Conservation (phyloP, 2,797 vertebrate genomes). For the Varecia variegata region DNA sequence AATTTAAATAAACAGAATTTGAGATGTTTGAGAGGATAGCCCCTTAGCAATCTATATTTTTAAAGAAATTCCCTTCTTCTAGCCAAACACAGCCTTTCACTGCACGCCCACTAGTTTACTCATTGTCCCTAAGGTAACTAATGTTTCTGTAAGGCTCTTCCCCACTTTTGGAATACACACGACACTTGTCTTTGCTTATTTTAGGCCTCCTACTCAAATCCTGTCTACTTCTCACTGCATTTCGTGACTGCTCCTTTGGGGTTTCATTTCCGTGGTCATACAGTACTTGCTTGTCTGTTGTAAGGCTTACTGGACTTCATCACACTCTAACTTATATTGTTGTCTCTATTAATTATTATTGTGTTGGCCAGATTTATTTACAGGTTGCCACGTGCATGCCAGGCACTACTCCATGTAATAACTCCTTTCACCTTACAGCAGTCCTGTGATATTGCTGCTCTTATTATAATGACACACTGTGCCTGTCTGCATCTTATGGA, state of each 20-base stretch:
- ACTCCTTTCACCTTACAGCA: neutral
- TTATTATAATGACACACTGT: neutral
- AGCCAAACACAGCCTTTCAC: neutral
- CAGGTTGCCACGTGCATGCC: neutral
- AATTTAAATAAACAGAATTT: conserved; percentile 37
- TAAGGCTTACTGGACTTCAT: neutral
- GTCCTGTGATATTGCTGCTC: neutral
- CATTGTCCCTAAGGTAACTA: neutral
- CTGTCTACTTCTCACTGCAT: neutral
- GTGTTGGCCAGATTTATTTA: neutral
- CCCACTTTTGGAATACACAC: neutral
- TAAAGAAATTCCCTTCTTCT: neutral
- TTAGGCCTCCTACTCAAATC: neutral
- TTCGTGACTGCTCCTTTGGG: neutral
- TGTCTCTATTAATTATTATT: neutral
- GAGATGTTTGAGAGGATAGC: neutral
- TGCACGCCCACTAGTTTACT: neutral
- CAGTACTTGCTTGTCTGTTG: neutral
- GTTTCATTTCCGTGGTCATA: neutral
- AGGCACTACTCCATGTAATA: neutral
- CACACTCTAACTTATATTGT: neutral
- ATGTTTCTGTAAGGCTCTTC: neutral
- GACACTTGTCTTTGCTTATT: neutral
- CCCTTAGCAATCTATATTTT: neutral
- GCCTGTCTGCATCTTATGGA: neutral